A percentile compares a stretch with the other conserved stretches of the same genome.
These are phyloP conservation scores for Onychostoma macrolepis DNA, from an alignment of 2,113 vertebrate species.

Conservation along the genomic window DNA sequence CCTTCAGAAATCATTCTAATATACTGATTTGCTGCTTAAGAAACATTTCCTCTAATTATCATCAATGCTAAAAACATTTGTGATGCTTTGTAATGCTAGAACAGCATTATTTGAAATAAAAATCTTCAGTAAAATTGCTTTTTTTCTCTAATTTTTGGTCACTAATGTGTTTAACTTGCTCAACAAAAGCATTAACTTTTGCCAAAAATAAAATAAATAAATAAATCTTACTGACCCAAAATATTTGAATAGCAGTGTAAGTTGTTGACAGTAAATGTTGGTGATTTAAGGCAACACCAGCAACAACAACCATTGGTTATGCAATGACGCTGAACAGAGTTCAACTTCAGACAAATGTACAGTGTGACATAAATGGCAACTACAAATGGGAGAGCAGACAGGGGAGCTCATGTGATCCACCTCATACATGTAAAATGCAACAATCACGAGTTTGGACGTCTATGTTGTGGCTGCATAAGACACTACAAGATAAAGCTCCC, in stretches of 20 bases:
- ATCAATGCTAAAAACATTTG: not conserved
- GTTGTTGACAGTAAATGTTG: not conserved
- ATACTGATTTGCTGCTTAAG: not conserved
- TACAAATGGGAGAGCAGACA: conserved; percentile 12
- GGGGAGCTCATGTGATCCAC: not conserved
- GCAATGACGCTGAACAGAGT: not conserved
- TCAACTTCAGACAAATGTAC: not conserved
- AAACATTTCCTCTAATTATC: not conserved
- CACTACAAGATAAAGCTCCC: not conserved
- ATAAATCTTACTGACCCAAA: not conserved
- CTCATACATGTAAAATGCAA: not conserved
- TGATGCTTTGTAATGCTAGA: not conserved
- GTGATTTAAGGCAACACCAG: not conserved
- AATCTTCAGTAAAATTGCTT: too few species aligned
- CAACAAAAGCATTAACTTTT: not conserved
- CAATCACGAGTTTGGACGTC: not conserved
- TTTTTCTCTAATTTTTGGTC: too few species aligned
- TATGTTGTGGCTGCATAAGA: conserved; percentile 3
- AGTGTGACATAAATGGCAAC: not conserved
- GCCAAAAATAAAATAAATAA: not conserved
- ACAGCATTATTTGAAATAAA: not conserved
- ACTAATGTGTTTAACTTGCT: not conserved
- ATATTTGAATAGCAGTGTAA: not conserved
- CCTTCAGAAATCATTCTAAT: not conserved
- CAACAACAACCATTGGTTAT: not conserved